Conservation (phyloP, 1,140 invertebrate species). For the Micrasema minimum region DNA sequence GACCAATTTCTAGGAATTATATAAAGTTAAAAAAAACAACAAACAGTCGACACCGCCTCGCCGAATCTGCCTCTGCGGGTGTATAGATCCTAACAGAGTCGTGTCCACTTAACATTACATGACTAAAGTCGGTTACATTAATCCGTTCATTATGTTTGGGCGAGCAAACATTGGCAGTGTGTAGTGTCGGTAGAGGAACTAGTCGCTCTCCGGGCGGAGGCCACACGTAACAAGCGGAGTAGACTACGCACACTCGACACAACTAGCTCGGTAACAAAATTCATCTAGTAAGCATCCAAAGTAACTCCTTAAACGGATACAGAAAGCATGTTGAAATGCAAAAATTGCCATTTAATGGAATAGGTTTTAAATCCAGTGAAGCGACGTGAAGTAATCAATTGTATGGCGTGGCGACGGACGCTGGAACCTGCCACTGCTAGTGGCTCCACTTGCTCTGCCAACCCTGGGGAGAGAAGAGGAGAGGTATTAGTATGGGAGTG, state of each 20-base stretch:
- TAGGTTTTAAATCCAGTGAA: slow-evolving; percentile 26
- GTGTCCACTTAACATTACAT: slow-evolving; percentile 33
- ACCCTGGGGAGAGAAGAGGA: slow-evolving; percentile 29
- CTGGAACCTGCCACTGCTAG: slow-evolving; percentile 28
- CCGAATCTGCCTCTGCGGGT: too few relatives aligned
- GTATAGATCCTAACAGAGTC: slow-evolving; percentile 32
- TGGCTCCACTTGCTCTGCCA: slow-evolving; percentile 49
- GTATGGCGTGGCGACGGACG: slow-evolving; percentile 8
- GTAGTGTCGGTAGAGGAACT: slow-evolving; percentile 5
- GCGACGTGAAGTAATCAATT: slow-evolving; percentile 36
- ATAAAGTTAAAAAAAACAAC: slow-evolving; percentile 34
- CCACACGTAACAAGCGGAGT: slow-evolving; percentile 20
- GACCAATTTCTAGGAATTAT: slow-evolving; percentile 21
- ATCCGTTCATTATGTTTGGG: slow-evolving; percentile 22
- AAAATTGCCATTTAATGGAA: slow-evolving; percentile 31
- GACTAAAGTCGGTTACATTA: slow-evolving; percentile 23
- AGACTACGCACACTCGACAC: background rate
- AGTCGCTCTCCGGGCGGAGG: background rate
- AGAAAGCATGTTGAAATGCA: slow-evolving; percentile 31
- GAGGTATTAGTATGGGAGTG: background rate
- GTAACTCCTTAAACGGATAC: slow-evolving; percentile 16
- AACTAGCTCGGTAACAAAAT: slow-evolving; percentile 34
- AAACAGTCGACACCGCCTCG: slow-evolving; percentile 1
- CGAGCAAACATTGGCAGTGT: slow-evolving; percentile 53
- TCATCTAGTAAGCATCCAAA: slow-evolving; percentile 40